Base-by-base conservation (phyloP, 2,113 vertebrate species). In the Propithecus coquereli region DNA sequence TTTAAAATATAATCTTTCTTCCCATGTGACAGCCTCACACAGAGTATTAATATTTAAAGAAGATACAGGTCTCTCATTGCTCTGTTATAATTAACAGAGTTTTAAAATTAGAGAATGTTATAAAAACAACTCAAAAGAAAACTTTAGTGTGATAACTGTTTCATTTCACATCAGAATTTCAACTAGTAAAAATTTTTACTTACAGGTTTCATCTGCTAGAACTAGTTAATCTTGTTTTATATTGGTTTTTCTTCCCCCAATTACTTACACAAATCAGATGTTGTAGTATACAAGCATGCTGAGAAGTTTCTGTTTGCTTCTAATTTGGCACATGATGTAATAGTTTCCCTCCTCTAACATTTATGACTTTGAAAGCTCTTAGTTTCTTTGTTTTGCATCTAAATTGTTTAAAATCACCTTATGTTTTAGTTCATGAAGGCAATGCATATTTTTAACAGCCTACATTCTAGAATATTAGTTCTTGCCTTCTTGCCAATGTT, bases 1-100 rank as follows among this genome's bases (percentile, higher is more conserved):
- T 97, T 98, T 97, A 94, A 96, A 97, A 95, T 95, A 87, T 81
- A 95, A 94, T 95, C 80, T 87, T 97, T 94, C 94, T 97, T 93
- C n/a, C 45, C 34, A 32, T 94, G 95, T 96, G 95, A 96, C 94
- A 97, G 92, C 87, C 95, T 97, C 94, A 92, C 92, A 97, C 87
- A 95, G 94, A 94, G 47, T 47, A 54, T 54, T 54, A 18, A 70
- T 97, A 97, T 96, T 96, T 97, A 97, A 97, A 95, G 95, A 95
- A 97, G 88, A 96, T 82, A 95, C 95, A 95, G 86, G 66, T 94
- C 95, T 97, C 96, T 94, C 92, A 97, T 96, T 97, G 84, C 83
- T 97, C 91, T 95, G 50, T 94, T 97, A 61, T 97, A 97, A 96
- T 97, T 98, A 98, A 88, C 87, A 90, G 84, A 85, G 68, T 77